Base-by-base conservation (phyloP, 2,888 invertebrate species). In the Lasioglossum morio region DNA sequence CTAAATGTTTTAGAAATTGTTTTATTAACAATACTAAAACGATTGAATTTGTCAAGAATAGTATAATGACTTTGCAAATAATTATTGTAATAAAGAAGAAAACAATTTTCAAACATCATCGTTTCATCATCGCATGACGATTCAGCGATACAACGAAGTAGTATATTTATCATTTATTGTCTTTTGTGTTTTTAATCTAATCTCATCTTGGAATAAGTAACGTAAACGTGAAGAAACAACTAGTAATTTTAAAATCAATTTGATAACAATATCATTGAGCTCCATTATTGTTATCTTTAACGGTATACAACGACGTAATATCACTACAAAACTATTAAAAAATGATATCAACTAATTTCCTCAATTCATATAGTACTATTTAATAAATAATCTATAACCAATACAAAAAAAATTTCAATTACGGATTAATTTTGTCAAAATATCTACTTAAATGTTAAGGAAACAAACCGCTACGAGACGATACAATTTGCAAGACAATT, bases 151-250 rank as follows among this genome's bases (percentile, higher is more conserved):
- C 23, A 0, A 63, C 27, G 16, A 23, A 46, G 16, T 19, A 74
- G 27, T 14, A 16, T 75, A 80, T 69, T 53, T 69, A 27, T 12
- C 27, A 19, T 60, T 43, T 66, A 23, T 80, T 19, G 19, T 60
- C 27, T 43, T 74, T 74, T 37, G 10, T 43, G 10, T 69, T 43
- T 1, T 37, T 60, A 75, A 82, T 82, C 82, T 82, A 79, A 82
- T 82, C 79, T 48, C 23, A 40, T 12, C 12, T 40, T 4, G 48
- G 12, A 66, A 37, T 34, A 30, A 19, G 34, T 30, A 46, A 14
- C 14, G n/a, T 23, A 1, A 70, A 53, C 43, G 16, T 60, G 27
- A 81, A 37, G 46, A 72, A 77, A 19, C 34, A 66, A 57, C 10
- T n/a, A 37, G n/a, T 27, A 37, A 23, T 27, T 46, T 40, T 16